Percentiles rank a stretch among this genome's conserved stretches.
Conservation (phyloP, 2,797 vertebrate genomes). For the Propithecus deckenii region DNA sequence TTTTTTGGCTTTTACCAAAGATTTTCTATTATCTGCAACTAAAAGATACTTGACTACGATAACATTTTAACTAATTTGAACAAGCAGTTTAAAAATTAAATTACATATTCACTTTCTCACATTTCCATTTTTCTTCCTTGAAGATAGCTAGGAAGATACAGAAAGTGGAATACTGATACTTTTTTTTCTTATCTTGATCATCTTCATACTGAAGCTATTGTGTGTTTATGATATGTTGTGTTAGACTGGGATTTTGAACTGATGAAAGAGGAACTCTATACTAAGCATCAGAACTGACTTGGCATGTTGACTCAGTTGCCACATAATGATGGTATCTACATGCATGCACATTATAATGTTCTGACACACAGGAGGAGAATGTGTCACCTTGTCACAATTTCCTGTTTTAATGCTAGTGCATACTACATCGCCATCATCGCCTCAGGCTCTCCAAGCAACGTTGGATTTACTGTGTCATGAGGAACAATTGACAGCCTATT, state of each 20-base stretch:
- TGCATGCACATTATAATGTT: not conserved
- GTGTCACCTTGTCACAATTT: conserved; percentile 6
- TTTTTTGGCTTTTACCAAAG: not conserved
- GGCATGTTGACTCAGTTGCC: conserved; percentile 13
- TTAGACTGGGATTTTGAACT: not conserved
- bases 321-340: not conserved
- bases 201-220: not conserved
- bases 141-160: not conserved
- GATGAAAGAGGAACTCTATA: not conserved
- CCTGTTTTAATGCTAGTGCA: conserved; percentile 18
- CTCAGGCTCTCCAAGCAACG: not conserved
- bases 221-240: not conserved
- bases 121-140: not conserved
- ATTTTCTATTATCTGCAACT: not conserved
- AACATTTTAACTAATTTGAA: conserved; percentile 5
- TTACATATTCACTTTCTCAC: not conserved
- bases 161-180: not conserved
- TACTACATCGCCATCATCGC: not conserved
- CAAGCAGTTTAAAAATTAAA: conserved; percentile 14
- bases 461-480: not conserved
- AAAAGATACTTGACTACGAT: not conserved
- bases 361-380: not conserved
- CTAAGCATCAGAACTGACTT: not conserved
- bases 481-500: not conserved
- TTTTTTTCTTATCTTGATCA: not conserved